Evolutionary conservation across 2,113 vertebrate species (phyloP).

Genomic region (Lophochroa leadbeateri): DNA sequence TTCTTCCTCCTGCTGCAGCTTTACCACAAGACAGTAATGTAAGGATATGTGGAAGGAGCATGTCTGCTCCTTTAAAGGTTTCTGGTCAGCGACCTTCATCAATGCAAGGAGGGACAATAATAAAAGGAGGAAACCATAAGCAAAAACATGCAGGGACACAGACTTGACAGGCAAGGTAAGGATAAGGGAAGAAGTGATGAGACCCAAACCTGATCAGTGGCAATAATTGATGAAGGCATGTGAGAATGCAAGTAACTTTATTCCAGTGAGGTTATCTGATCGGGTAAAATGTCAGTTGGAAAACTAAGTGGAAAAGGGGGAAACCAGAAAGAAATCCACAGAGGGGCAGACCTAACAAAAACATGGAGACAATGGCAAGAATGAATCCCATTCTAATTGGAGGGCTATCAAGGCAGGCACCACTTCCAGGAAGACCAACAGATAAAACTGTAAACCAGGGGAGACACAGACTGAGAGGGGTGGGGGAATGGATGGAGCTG

Average conservation of each 20-base stretch:
- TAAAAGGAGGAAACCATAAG: background rate
- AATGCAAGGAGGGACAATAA: background rate
- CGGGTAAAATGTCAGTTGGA: rapidly evolving
- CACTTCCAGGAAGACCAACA: background rate
- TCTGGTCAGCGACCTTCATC: background rate
- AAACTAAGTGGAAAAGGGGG: background rate
- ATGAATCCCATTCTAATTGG: rapidly evolving
- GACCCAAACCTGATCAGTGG: background rate
- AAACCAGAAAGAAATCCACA: background rate
- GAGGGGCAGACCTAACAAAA: background rate
- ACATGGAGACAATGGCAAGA: rapidly evolving
- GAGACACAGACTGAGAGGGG: rapidly evolving
- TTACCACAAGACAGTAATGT: background rate
- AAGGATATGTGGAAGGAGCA: background rate
- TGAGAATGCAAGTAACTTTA: background rate
- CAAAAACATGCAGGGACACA: background rate
- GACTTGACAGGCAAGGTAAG: background rate
- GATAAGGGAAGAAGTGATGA: background rate
- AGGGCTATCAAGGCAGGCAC: background rate
- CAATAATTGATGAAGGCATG: background rate
- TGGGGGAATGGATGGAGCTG: no score
- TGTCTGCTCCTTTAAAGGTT: background rate
- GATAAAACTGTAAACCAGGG: background rate
- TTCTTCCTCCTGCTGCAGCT: background rate
- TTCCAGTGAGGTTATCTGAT: background rate